Conservation (phyloP, 2,888 invertebrate species). For the Calliscelio sp. region DNA sequence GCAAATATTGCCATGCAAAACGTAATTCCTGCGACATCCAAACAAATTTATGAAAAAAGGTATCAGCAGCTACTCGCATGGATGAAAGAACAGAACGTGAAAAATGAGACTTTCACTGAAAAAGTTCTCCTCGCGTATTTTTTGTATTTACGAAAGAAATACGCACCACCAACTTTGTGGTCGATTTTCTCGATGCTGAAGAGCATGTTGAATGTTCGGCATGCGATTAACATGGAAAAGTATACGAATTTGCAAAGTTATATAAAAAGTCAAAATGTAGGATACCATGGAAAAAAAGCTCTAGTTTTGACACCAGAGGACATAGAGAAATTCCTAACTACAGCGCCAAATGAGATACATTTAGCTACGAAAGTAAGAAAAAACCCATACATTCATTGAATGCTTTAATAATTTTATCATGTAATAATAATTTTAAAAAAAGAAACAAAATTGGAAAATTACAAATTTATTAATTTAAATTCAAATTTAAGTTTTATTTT, state of each 20-base stretch:
- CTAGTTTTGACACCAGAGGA: conserved; percentile 2
- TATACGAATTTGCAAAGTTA: neutral
- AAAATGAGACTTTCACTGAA: too few species aligned
- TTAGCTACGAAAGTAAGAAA: conserved; percentile 8
- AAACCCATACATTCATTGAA: too few species aligned
- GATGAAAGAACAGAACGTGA: too few species aligned
- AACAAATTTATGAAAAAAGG: too few species aligned
- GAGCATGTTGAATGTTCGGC: neutral
- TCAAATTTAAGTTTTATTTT: too few species aligned
- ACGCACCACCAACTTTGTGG: neutral
- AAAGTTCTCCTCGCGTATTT: neutral
- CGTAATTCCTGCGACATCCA: too few species aligned
- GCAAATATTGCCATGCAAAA: too few species aligned
- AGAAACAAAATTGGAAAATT: neutral
- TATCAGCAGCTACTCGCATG: too few species aligned
- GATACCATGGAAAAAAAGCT: conserved; percentile 23
- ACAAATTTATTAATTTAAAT: too few species aligned
- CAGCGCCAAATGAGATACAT: conserved; percentile 11
- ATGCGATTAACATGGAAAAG: neutral
- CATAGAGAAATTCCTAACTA: neutral
- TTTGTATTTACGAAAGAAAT: neutral
- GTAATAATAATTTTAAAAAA: neutral
- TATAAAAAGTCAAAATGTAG: conserved; percentile 18
- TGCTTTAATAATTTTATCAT: neutral
- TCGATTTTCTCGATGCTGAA: neutral